A percentile compares a stretch with the other conserved stretches of the same genome.
Conservation (phyloP, 92 coral and sea anemone genomes). For the Epizoanthus stellaris region DNA sequence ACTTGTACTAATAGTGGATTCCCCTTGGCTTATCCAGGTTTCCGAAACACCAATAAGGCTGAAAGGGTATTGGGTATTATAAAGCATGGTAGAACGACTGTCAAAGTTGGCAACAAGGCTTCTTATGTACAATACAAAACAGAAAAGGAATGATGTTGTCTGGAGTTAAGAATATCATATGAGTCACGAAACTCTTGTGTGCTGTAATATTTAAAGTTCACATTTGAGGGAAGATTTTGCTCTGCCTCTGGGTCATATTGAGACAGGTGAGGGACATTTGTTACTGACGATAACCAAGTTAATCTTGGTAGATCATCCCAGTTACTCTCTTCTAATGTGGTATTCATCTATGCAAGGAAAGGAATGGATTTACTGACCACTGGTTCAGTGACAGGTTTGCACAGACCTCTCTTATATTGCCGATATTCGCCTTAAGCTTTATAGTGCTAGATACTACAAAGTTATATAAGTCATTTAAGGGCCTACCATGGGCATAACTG, state of each 20-base stretch:
- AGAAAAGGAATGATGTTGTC: conserved; percentile 1
- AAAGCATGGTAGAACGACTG: neutral
- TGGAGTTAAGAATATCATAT: neutral
- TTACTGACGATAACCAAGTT: no score
- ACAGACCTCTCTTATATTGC: no score
- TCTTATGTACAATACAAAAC: neutral
- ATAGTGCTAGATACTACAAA: no score
- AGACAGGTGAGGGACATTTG: no score
- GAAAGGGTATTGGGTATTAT: neutral
- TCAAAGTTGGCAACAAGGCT: conserved; percentile 2
- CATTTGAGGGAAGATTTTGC: neutral
- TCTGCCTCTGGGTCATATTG: neutral
- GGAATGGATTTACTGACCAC: no score
- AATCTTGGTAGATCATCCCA: no score
- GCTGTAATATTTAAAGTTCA: conserved; percentile 7
- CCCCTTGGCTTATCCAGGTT: neutral
- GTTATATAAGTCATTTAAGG: no score
- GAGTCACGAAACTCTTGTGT: neutral
- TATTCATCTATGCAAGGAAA: no score
- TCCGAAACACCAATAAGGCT: conserved; percentile 10
- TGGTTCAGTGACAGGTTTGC: no score
- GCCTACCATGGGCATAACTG: no score
- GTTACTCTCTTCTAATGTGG: no score
- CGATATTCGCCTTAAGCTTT: no score
- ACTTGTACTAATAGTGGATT: neutral